Evolutionary conservation across 37 sponge, comb jelly and placozoan species (phyloP).

Genomic region (Geodia barretti): DNA sequence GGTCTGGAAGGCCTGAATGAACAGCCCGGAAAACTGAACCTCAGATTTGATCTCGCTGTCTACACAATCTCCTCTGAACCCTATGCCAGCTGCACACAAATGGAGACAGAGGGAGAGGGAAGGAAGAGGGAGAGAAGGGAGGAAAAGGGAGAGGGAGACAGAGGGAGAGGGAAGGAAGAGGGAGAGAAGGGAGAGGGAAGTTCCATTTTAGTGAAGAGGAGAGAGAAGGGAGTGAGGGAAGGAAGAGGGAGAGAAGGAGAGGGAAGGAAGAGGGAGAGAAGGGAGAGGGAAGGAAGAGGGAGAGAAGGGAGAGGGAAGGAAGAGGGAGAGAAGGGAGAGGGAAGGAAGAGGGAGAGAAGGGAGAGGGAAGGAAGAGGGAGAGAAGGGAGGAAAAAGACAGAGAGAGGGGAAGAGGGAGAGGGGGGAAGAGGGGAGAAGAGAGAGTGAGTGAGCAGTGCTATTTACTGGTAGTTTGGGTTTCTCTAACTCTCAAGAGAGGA

Average conservation of each 20-base stretch:
- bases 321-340: not conserved
- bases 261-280: not conserved
- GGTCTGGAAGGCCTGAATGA: not conserved
- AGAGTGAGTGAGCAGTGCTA: not conserved
- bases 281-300: not conserved
- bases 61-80: not conserved
- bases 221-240: too few species aligned
- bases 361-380: not conserved
- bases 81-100: not conserved
- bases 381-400: not conserved
- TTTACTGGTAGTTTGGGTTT: too few species aligned
- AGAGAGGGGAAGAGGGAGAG: not conserved
- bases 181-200: too few species aligned
- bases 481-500: too few species aligned
- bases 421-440: not conserved
- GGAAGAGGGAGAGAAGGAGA: too few species aligned
- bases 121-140: too few species aligned
- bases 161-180: too few species aligned
- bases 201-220: too few species aligned
- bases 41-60: not conserved
- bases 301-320: not conserved
- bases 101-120: not conserved
- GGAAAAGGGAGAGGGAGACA: too few species aligned
- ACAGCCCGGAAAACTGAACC: not conserved
- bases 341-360: not conserved